Percentiles rank a stretch among this genome's conserved stretches.
Conservation (phyloP, 2,113 vertebrate genomes). For the Pristiophorus japonicus region DNA sequence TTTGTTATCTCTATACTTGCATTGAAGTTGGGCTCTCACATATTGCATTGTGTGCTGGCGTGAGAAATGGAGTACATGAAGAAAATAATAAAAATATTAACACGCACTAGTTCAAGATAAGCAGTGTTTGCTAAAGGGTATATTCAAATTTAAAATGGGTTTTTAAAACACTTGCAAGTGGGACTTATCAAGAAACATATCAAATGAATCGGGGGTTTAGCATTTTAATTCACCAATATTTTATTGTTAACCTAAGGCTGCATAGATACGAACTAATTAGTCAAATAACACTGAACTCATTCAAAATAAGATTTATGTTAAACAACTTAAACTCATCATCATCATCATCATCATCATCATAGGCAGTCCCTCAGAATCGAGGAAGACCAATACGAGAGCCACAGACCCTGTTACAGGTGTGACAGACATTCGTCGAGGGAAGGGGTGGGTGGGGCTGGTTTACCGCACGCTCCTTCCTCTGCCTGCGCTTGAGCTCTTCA, state of each 20-base stretch:
- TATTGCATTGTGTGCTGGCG: neutral
- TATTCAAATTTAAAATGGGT: neutral
- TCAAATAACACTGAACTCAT: neutral
- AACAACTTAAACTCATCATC: too few relatives aligned
- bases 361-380: too few relatives aligned
- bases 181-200: neutral
- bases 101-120: neutral
- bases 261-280: constrained; percentile 15
- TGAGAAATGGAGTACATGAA: neutral
- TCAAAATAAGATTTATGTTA: constrained; percentile 1
- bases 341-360: too few relatives aligned
- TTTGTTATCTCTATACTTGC: neutral
- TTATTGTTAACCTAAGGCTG: neutral
- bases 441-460: too few relatives aligned
- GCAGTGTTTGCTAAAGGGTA: neutral
- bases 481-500: too few relatives aligned
- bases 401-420: too few relatives aligned
- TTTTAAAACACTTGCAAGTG: neutral
- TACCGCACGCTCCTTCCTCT: too few relatives aligned
- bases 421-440: too few relatives aligned
- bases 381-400: too few relatives aligned
- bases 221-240: neutral
- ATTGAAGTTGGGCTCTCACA: neutral
- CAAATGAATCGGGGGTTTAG: neutral
- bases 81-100: constrained; percentile 15